phyloP scores from a whole-genome alignment of 2,888 invertebrate genomes.

The Heliconius hortense region DNA sequence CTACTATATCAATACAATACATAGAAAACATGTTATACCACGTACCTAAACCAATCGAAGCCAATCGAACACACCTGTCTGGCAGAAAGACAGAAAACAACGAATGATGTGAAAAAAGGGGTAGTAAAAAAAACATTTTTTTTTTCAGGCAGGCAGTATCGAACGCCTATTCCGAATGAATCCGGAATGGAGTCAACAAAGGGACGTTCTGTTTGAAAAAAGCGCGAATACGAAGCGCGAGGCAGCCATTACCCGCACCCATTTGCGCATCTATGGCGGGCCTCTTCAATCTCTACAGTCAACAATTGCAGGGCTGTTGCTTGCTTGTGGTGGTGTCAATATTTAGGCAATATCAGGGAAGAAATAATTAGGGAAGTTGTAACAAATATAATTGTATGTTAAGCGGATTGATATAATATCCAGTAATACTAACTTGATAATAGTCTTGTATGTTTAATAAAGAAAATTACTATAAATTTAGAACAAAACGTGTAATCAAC shows the following conservation, averaged over 20 bases:
- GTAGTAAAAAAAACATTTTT: constrained; percentile 49
- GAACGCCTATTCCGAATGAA: constrained; percentile 73
- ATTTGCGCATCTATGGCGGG: constrained; percentile 73
- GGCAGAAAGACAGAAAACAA: constrained; percentile 58
- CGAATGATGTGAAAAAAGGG: constrained; percentile 46
- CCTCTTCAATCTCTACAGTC: constrained; percentile 77
- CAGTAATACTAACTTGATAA: too few relatives aligned
- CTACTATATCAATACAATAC: background rate
- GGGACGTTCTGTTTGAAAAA: constrained; percentile 76
- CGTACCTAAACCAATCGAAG: constrained; percentile 39
- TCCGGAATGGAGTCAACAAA: constrained; percentile 75
- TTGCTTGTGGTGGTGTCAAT: constrained; percentile 25
- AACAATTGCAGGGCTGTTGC: constrained; percentile 61
- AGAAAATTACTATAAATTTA: too few relatives aligned
- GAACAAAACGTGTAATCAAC: too few relatives aligned
- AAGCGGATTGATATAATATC: too few relatives aligned
- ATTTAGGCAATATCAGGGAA: too few relatives aligned
- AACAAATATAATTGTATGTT: too few relatives aligned
- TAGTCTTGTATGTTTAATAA: too few relatives aligned
- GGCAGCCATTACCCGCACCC: constrained; percentile 76
- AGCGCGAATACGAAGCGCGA: constrained; percentile 73
- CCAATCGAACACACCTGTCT: constrained; percentile 51
- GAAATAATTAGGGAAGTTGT: too few relatives aligned
- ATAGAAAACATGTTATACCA: constrained; percentile 9
- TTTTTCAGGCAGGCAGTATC: constrained; percentile 57